Evolutionary conservation across 2,113 vertebrate genomes (phyloP).

Genomic region (Dicerorhinus sumatrensis): DNA sequence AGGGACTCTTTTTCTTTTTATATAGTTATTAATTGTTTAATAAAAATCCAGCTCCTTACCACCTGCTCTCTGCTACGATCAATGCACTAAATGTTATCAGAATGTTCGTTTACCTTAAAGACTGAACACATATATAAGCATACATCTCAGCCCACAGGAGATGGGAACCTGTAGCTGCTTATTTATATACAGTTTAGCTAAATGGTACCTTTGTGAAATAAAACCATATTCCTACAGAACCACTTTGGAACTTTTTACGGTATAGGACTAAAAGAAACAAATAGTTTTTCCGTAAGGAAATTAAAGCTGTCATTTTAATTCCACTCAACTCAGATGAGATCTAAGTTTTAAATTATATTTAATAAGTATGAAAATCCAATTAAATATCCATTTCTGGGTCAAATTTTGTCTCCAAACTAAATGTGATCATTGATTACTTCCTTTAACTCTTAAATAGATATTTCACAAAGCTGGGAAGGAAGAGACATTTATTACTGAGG

Average conservation of each 20-base stretch:
- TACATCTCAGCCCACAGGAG: not conserved
- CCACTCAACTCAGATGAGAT: slow-evolving; percentile 43
- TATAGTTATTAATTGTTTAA: not conserved
- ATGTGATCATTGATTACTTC: not conserved
- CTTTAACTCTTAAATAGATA: slow-evolving; percentile 34
- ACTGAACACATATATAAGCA: not conserved
- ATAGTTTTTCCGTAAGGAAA: slow-evolving; percentile 5
- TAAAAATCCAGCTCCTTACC: slow-evolving; percentile 1
- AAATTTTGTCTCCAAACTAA: slow-evolving; percentile 48
- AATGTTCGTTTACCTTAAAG: slow-evolving; percentile 42
- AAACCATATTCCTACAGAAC: not conserved
- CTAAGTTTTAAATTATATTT: slow-evolving; percentile 52
- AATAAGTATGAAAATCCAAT: not conserved
- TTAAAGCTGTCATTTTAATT: slow-evolving; percentile 51
- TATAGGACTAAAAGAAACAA: not conserved
- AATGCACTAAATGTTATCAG: not conserved
- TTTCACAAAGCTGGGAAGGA: slow-evolving; percentile 24
- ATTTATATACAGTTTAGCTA: slow-evolving; percentile 19
- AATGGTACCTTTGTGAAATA: slow-evolving; percentile 45
- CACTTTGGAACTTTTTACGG: not conserved
- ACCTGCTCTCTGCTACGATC: not conserved
- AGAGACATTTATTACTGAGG: not conserved
- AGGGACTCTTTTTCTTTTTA: not conserved
- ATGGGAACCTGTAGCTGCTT: slow-evolving; percentile 23
- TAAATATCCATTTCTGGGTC: slow-evolving; percentile 4